A percentile compares a stretch with the other conserved stretches of the same genome.
Conservation (phyloP, 2,797 vertebrate species). For the Poecilia velifera region DNA sequence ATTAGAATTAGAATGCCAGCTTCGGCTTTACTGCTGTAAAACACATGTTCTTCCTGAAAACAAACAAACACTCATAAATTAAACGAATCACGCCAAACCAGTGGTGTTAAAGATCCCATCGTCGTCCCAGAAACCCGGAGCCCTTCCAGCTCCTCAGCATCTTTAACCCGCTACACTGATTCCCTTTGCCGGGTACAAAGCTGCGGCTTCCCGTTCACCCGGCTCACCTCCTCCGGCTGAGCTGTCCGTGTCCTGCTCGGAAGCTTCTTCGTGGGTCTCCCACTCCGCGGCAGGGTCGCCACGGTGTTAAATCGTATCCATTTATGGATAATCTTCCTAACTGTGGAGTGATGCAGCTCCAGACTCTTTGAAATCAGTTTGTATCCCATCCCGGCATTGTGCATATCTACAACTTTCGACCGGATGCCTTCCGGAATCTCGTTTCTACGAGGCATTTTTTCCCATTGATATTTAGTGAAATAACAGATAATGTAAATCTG, state of each 20-base stretch:
- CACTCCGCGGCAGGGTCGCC: constrained; percentile 29
- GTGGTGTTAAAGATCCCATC: neutral
- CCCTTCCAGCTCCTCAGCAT: neutral
- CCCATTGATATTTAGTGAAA: neutral
- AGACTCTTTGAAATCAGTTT: constrained; percentile 24
- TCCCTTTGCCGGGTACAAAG: neutral
- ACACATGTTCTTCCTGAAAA: neutral
- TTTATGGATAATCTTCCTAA: constrained; percentile 12
- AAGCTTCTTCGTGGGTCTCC: constrained; percentile 14
- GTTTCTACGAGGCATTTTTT: constrained; percentile 20
- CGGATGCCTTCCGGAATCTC: constrained; percentile 13
- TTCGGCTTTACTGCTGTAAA: neutral
- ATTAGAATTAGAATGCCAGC: neutral
- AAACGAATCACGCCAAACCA: neutral
- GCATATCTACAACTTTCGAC: constrained; percentile 3
- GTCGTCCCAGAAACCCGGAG: neutral
- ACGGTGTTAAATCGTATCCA: constrained; percentile 23
- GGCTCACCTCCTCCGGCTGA: neutral
- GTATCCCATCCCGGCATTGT: constrained; percentile 13
- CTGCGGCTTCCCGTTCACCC: neutral
- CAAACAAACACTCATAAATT: neutral
- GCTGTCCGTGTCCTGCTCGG: neutral
- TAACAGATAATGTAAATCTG: neutral
- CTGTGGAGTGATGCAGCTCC: constrained; percentile 16
- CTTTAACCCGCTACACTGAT: neutral